phyloP scores from a whole-genome alignment of 2,888 invertebrate species.

The Harmothoe impar region DNA sequence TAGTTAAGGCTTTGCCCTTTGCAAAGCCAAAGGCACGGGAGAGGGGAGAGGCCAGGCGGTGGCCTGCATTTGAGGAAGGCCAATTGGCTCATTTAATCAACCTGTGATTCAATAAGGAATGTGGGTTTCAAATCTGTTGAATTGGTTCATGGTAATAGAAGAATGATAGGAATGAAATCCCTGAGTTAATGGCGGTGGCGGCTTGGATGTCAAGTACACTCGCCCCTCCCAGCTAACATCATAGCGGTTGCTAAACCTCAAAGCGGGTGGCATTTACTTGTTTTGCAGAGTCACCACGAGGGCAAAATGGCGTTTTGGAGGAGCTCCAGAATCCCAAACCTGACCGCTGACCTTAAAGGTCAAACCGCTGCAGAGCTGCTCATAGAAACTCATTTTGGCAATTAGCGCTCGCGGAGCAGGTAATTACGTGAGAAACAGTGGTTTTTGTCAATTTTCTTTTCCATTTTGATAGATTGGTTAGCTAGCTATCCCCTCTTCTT shows the following conservation, averaged over 20 bases:
- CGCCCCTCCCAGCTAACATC: too few species aligned
- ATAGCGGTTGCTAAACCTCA: not conserved
- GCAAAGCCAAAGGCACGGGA: not conserved
- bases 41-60: not conserved
- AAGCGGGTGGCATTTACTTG: not conserved
- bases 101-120: too few species aligned
- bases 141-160: too few species aligned
- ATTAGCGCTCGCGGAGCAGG: not conserved
- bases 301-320: not conserved
- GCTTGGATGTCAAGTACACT: too few species aligned
- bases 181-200: too few species aligned
- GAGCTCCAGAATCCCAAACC: not conserved
- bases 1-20: not conserved
- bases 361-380: not conserved
- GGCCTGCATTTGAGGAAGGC: too few species aligned
- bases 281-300: not conserved
- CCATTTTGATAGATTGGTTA: too few species aligned
- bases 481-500: too few species aligned
- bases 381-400: not conserved
- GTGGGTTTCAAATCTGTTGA: too few species aligned
- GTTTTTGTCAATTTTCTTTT: too few species aligned
- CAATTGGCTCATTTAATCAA: too few species aligned
- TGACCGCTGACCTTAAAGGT: constrained; percentile 27
- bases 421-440: not conserved
- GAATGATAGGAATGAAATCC: too few species aligned